Base-by-base conservation (phyloP, 2,888 invertebrate genomes). In the Drosophila robusta region DNA sequence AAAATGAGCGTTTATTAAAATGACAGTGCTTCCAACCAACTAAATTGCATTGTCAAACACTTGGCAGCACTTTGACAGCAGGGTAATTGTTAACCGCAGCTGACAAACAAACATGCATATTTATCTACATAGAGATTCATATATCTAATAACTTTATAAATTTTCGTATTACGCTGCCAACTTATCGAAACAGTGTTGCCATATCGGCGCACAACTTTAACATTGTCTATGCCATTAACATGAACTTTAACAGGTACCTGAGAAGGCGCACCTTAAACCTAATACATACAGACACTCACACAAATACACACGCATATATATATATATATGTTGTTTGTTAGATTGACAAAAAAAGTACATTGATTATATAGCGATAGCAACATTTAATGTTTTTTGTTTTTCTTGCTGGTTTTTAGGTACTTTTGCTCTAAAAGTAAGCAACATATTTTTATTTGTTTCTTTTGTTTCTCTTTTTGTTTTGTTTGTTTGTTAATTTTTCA, bases 351-450 rank as follows among this genome's bases (percentile, higher is more conserved):
- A 32, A 52, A 22, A 36, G 24, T 12, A 26, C 34, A 16, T 45
- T n/a, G 51, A 18, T 64, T 54, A 55, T 9, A 57, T 39, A 22
- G 38, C 41, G 47, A 47, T 36, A 66, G 38, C 44, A 66, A 49
- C 51, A 52, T 38, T 38, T 41, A 62, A 32, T 41, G 14, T 36
- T 36, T 44, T 12, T 4, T 39, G 32, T 36, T 55, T 46, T 24
- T 39, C 4, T 29, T 18, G 16, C 18, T 41, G 9, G 3, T 32
- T 6, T 14, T 11, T 11, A 29, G 24, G 24, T 11, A 29, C 16
- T 32, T 42, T 38, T 56, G 32, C 22, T 61, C 50, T 46, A 50
- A 45, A 52, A 41, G 16, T 38, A 52, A 56, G 46, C 44, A 55
- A 29, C 29, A 29, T 39, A 8, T 34, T 18, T 55, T n/a, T 50